Conservation (phyloP, 1,140 invertebrate species). For the Drosophila ironensis region DNA sequence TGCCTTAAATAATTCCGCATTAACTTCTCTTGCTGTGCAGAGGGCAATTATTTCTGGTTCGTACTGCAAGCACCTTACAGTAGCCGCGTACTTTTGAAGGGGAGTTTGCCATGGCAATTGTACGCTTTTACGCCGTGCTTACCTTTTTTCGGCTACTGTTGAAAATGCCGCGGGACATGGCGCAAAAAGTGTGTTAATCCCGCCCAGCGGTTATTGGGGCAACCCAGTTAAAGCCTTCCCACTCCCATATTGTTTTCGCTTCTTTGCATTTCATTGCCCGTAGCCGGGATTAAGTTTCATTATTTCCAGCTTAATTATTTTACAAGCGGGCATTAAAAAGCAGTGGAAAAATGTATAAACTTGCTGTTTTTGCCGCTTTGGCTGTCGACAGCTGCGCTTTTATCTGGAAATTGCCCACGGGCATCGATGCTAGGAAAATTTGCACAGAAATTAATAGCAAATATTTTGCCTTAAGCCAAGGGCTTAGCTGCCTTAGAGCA, state of each 20-base stretch:
- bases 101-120: slow-evolving; percentile 26
- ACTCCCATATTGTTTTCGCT: slow-evolving; percentile 22
- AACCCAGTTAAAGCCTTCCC: slow-evolving; percentile 65
- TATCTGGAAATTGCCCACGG: slow-evolving; percentile 36
- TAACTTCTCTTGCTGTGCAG: slow-evolving; percentile 24
- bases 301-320: slow-evolving; percentile 78
- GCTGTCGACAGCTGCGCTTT: slow-evolving; percentile 55
- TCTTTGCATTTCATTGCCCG: neutral
- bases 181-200: slow-evolving; percentile 62
- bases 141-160: slow-evolving; percentile 43
- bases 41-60: slow-evolving; percentile 24
- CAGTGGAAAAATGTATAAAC: slow-evolving; percentile 14
- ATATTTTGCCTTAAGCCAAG: slow-evolving; percentile 26
- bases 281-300: slow-evolving; percentile 69
- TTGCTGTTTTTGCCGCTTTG: slow-evolving; percentile 26
- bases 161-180: slow-evolving; percentile 15
- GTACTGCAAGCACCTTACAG: slow-evolving; percentile 1
- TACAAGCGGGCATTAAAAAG: slow-evolving; percentile 53
- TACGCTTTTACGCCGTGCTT: slow-evolving; percentile 11
- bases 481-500: neutral
- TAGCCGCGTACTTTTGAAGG: slow-evolving; percentile 3
- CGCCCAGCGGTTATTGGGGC: slow-evolving; percentile 67
- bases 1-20: slow-evolving; percentile 8
- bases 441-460: slow-evolving; percentile 29
- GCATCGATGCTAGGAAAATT: slow-evolving; percentile 11